A percentile compares a stretch with the other conserved stretches of the same genome.
phyloP scores from a whole-genome alignment of 2,888 invertebrate genomes.

The Antitype chi region DNA sequence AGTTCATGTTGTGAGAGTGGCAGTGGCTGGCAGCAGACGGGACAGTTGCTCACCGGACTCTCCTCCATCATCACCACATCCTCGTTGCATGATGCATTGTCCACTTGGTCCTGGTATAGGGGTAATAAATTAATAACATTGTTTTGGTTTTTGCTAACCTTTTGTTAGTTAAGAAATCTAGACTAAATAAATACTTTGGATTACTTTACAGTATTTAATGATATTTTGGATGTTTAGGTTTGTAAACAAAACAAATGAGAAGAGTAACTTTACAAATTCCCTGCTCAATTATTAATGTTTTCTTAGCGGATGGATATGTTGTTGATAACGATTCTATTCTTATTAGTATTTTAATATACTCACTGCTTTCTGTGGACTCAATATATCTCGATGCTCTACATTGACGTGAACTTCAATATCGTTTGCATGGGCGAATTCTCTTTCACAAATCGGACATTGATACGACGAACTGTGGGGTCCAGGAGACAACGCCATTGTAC shows the following conservation, averaged over 20 bases:
- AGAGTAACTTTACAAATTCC: background rate
- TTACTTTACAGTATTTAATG: background rate
- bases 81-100: constrained; percentile 87
- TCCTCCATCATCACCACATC: constrained; percentile 89
- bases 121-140: background rate
- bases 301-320: background rate
- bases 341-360: constrained; percentile 57
- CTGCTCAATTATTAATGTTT: background rate
- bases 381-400: constrained; percentile 95
- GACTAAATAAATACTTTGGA: background rate
- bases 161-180: background rate
- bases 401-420: constrained; percentile 96
- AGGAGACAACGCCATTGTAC: constrained; percentile 87
- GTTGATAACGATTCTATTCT: background rate
- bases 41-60: constrained; percentile 87
- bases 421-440: constrained; percentile 93
- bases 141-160: background rate
- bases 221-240: background rate
- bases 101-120: constrained; percentile 82
- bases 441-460: constrained; percentile 95
- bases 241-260: background rate
- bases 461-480: constrained; percentile 89
- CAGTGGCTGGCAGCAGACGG: constrained; percentile 86
- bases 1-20: constrained; percentile 87
- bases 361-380: constrained; percentile 92